phyloP scores from a whole-genome alignment of 2,888 invertebrate genomes.

The Parnassius mnemosyne region DNA sequence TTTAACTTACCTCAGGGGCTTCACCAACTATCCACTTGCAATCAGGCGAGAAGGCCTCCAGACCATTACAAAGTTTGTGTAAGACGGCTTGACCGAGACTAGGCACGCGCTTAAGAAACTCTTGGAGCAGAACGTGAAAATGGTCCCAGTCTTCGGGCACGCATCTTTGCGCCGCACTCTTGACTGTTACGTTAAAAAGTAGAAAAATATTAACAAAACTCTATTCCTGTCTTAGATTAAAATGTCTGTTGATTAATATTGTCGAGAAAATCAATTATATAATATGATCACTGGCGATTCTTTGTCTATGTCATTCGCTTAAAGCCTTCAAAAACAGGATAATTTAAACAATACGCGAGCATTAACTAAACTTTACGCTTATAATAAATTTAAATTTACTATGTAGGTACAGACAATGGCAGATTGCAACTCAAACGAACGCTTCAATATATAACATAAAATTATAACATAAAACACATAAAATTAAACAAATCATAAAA shows the following conservation, averaged over 20 bases:
- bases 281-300: no score
- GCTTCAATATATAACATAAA: neutral
- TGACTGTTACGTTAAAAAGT: conserved; percentile 53
- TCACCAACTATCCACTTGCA: conserved; percentile 98
- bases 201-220: conserved; percentile 15
- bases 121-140: conserved; percentile 93
- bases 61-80: conserved; percentile 91
- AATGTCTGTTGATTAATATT: neutral
- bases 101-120: conserved; percentile 92
- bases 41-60: conserved; percentile 98
- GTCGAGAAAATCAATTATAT: no score
- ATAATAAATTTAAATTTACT: neutral
- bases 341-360: conserved; percentile 1
- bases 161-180: conserved; percentile 81
- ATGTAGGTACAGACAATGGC: neutral
- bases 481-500: conserved; percentile 1
- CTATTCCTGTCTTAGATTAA: neutral
- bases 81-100: conserved; percentile 86
- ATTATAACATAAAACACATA: neutral
- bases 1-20: conserved; percentile 87
- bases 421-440: neutral
- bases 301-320: neutral
- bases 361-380: neutral
- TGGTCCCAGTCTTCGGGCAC: conserved; percentile 97
- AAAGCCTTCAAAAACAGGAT: neutral